Conservation (phyloP, 1,140 invertebrate genomes). For the Drosophila burlai region DNA sequence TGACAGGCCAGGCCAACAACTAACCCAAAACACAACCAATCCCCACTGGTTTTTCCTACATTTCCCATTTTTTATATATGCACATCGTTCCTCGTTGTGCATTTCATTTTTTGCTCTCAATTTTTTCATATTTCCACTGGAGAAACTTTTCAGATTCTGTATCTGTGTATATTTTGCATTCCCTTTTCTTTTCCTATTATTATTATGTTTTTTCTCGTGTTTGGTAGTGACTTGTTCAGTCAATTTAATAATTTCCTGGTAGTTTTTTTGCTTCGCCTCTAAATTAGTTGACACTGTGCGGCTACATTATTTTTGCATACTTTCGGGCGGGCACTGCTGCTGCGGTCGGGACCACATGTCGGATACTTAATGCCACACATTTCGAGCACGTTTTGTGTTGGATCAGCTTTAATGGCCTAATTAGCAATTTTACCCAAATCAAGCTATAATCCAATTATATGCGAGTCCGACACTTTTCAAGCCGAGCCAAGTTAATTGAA, state of each 20-base stretch:
- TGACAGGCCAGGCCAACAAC: conserved; percentile 61
- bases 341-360: conserved; percentile 43
- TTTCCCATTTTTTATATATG: conserved; percentile 16
- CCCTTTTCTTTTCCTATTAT: neutral
- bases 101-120: conserved; percentile 52
- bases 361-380: conserved; percentile 59
- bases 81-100: conserved; percentile 27
- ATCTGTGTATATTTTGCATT: conserved; percentile 20
- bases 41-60: conserved; percentile 11
- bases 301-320: conserved; percentile 46
- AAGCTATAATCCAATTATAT: conserved; percentile 60
- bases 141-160: conserved; percentile 35
- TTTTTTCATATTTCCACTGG: conserved; percentile 57
- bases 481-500: conserved; percentile 48
- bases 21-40: conserved; percentile 61
- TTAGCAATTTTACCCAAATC: conserved; percentile 51
- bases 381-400: conserved; percentile 32
- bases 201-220: neutral
- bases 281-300: conserved; percentile 52
- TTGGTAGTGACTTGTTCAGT: conserved; percentile 45
- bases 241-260: conserved; percentile 71
- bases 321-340: conserved; percentile 29
- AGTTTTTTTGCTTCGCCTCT: conserved; percentile 18
- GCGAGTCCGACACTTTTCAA: conserved; percentile 23
- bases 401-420: conserved; percentile 54